These are phyloP conservation scores for Hipparchia semele DNA, from an alignment of 2,888 invertebrate species.

Conservation along the genomic window DNA sequence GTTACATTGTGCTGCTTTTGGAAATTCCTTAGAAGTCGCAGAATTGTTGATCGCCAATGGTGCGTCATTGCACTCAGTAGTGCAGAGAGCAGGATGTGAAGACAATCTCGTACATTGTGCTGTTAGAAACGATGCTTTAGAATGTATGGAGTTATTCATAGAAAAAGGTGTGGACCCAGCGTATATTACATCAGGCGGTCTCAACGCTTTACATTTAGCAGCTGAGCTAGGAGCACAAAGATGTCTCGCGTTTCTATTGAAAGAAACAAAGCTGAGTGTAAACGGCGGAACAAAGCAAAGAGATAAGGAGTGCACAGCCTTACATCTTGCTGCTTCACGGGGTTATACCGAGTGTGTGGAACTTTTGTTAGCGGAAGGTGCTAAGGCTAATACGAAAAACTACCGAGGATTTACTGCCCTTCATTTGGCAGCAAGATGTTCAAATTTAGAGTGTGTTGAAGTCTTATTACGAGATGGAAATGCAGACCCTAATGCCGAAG, in stretches of 20 bases:
- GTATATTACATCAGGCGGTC: conserved; percentile 88
- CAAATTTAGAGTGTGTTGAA: conserved; percentile 91
- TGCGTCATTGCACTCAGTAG: conserved; percentile 87
- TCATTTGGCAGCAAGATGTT: conserved; percentile 92
- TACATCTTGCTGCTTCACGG: conserved; percentile 94
- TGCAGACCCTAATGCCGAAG: conserved; percentile 90
- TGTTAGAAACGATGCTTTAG: conserved; percentile 90
- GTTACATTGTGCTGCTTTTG: conserved; percentile 94
- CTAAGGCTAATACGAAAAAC: conserved; percentile 89
- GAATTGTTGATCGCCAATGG: conserved; percentile 88
- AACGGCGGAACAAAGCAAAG: conserved; percentile 87
- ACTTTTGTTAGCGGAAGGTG: conserved; percentile 88
- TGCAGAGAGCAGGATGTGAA: conserved; percentile 85
- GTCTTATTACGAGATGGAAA: conserved; percentile 88
- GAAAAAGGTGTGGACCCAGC: conserved; percentile 89
- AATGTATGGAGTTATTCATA: conserved; percentile 90
- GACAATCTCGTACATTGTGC: conserved; percentile 93
- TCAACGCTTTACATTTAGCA: conserved; percentile 90
- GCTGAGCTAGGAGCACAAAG: conserved; percentile 90
- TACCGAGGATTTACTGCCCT: conserved; percentile 92
- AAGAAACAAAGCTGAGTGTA: conserved; percentile 88
- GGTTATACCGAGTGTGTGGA: conserved; percentile 92
- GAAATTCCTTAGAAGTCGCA: conserved; percentile 91
- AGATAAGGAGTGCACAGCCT: conserved; percentile 89
- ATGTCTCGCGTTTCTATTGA: conserved; percentile 88